Conservation (phyloP, 2,797 vertebrate species). For the Sebastes miniatus region DNA sequence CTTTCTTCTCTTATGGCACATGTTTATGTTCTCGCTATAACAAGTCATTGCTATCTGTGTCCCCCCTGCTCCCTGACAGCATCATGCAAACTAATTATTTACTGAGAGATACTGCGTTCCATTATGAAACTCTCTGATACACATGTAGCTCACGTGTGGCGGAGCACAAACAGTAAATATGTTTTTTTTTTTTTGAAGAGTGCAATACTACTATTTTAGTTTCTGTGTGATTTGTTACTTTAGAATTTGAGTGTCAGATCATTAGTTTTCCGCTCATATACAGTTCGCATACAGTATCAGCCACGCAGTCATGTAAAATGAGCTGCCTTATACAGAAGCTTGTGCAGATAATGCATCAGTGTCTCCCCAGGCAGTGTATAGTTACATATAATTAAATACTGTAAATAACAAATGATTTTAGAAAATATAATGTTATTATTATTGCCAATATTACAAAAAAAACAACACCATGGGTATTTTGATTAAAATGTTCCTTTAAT, state of each 20-base stretch:
- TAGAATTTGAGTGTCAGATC: background rate
- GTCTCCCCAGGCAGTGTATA: background rate
- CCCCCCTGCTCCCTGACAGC: slow-evolving; percentile 43
- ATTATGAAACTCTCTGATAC: slow-evolving; percentile 10
- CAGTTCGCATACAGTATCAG: background rate
- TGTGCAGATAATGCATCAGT: background rate
- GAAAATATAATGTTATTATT: background rate
- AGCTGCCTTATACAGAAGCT: slow-evolving; percentile 13
- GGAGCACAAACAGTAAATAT: background rate
- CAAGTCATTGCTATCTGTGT: slow-evolving; percentile 16
- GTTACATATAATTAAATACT: slow-evolving; percentile 2
- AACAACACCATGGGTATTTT: background rate
- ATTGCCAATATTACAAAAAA: background rate
- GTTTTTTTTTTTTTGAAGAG: background rate
- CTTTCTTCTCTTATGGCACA: background rate
- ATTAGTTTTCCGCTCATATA: background rate
- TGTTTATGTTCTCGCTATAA: slow-evolving; percentile 26
- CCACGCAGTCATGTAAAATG: slow-evolving; percentile 6
- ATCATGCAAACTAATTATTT: slow-evolving; percentile 52
- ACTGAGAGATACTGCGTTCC: slow-evolving; percentile 10
- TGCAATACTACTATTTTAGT: background rate
- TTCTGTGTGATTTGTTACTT: background rate
- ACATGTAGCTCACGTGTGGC: background rate
- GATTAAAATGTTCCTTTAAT: slow-evolving; percentile 26
- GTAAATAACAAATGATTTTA: background rate